These are phyloP conservation scores for Anastrepha obliqua DNA, from an alignment of 1,140 invertebrate species.

Conservation along the genomic window DNA sequence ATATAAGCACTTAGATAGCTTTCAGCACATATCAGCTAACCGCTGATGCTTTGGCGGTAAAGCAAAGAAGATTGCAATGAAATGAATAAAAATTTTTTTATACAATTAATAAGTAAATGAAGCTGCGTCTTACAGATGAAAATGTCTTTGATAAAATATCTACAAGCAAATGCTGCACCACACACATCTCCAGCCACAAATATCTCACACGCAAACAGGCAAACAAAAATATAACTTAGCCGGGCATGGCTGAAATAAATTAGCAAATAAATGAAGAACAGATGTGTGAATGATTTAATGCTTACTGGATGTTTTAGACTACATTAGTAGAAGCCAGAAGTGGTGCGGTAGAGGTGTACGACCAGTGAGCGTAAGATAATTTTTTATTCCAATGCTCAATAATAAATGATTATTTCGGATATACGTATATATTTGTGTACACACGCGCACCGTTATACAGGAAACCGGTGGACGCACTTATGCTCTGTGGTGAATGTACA, in stretches of 20 bases:
- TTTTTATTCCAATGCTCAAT: background rate
- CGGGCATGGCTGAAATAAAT: background rate
- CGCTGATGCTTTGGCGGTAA: background rate
- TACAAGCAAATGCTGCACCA: background rate
- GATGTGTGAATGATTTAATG: slow-evolving; percentile 13
- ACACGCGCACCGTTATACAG: background rate
- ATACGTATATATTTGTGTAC: no score
- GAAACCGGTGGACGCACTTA: background rate
- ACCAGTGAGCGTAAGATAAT: background rate
- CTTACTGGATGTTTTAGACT: background rate
- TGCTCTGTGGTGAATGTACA: background rate
- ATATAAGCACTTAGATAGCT: background rate
- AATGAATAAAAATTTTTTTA: background rate
- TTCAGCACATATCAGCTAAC: background rate
- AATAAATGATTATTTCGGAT: slow-evolving; percentile 15
- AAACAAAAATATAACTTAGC: background rate
- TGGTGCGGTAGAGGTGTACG: background rate
- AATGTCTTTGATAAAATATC: background rate
- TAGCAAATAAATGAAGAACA: slow-evolving; percentile 35
- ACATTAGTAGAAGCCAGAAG: background rate
- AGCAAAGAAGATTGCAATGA: background rate
- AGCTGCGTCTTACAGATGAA: background rate
- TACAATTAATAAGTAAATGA: background rate
- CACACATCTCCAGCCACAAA: background rate
- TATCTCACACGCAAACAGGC: background rate